Evolutionary conservation across 2,888 invertebrate genomes (phyloP), one percentile per base, ranked within the genome.

Genomic region (Drosophila nigricruria): DNA sequence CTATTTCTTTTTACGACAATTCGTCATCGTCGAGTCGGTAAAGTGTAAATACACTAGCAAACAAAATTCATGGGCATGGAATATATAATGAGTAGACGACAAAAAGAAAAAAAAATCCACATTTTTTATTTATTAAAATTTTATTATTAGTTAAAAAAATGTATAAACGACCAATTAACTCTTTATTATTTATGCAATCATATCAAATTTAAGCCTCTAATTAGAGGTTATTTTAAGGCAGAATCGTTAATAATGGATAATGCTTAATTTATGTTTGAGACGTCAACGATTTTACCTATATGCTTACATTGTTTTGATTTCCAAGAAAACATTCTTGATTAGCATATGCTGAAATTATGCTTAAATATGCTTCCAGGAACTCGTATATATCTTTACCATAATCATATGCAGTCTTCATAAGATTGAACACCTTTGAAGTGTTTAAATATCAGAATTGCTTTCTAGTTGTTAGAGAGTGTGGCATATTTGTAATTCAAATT

Each of bases 401-500:
- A 42, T 20, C 20, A 42, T 4, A 10, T 18, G 20, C 18, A n/a
- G 40, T 18, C 18, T 18, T 10, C 9, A 40, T 40, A 3, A 1
- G n/a, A n/a, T 16, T 25, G 25, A 45, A 45, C 25, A n/a, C 12
- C 25, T 45, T 9, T 25, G 2, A 45, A 25, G 16, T 23, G 23
- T 16, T 25, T 16, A 9, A 25, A 10, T n/a, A 18, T 40, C 40
- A 18, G 9, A 38, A n/a, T 43, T 6, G 20, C 42, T 42, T 20
- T 5, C 5, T 5, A 10, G 10, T 4, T 3, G 43, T 3, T 8
- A 23, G 6, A 0, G 14, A 25, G 45, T 12, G 5, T 20, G 25
- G 34, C 20, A 18, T 12, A 36, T 45, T 42, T 43, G 10, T 47
- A 54, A 53, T 40, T 63, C 14, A 47, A 50, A 62, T 63, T 57